phyloP scores from a whole-genome alignment of 2,888 invertebrate species.

The Lasioglossum lativentre region DNA sequence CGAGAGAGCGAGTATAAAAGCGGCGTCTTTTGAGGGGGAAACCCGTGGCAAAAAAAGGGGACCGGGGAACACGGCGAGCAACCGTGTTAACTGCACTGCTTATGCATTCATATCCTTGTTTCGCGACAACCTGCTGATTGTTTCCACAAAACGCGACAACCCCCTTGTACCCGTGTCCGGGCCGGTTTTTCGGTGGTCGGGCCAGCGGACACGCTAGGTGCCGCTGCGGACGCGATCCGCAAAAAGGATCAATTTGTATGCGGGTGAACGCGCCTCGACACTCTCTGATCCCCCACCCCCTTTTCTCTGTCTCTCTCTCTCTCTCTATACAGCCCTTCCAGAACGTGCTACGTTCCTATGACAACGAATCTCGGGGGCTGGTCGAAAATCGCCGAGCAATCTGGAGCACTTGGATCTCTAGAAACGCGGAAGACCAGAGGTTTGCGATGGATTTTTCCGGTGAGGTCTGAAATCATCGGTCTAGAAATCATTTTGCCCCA shows the following conservation, averaged over 20 bases:
- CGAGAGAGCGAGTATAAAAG: constrained; percentile 66
- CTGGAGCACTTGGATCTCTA: constrained; percentile 30
- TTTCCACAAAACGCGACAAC: constrained; percentile 83
- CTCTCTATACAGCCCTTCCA: constrained; percentile 25
- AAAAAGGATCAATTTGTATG: constrained; percentile 75
- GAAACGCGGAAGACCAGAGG: not conserved
- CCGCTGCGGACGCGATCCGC: constrained; percentile 60
- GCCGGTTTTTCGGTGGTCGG: constrained; percentile 75
- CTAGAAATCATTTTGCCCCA: no score
- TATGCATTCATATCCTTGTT: constrained; percentile 84
- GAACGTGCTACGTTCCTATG: constrained; percentile 58
- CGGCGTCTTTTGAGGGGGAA: constrained; percentile 81
- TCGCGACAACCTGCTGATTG: constrained; percentile 80
- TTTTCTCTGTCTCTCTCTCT: not conserved
- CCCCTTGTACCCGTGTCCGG: constrained; percentile 72
- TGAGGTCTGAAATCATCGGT: no score
- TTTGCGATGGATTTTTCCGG: not conserved
- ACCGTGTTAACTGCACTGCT: constrained; percentile 81
- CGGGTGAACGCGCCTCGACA: constrained; percentile 69
- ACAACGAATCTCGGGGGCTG: constrained; percentile 58
- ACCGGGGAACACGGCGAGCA: constrained; percentile 77
- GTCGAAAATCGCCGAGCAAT: not conserved
- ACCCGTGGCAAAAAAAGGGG: constrained; percentile 74
- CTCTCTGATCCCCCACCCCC: constrained; percentile 51
- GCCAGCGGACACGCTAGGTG: constrained; percentile 60